Conservation (phyloP, 2,797 vertebrate species). For the Allobates femoralis region DNA sequence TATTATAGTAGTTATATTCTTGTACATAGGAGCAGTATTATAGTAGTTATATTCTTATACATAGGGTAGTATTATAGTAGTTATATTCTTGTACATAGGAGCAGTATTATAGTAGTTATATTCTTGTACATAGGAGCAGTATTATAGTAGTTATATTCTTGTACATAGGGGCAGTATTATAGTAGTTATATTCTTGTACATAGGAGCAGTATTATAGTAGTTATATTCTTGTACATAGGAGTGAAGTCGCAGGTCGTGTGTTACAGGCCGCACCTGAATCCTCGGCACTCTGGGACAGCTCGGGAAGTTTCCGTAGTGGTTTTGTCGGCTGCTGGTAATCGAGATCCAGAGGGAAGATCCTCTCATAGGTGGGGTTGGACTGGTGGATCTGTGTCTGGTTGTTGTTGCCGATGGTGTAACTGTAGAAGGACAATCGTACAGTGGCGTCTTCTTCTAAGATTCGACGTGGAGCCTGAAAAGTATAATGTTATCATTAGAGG, state of each 20-base stretch:
- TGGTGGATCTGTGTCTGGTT: conserved; percentile 85
- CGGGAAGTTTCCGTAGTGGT: conserved; percentile 85
- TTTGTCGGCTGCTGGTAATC: conserved; percentile 88
- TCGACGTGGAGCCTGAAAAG: conserved; percentile 81
- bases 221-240: background rate
- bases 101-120: conserved; percentile 2
- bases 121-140: background rate
- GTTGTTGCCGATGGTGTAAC: conserved; percentile 83
- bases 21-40: conserved; percentile 16
- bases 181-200: background rate
- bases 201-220: background rate
- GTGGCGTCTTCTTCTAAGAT: conserved; percentile 92
- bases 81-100: conserved; percentile 4
- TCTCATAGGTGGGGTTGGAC: conserved; percentile 87
- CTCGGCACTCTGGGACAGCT: conserved; percentile 89
- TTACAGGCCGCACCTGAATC: conserved; percentile 78
- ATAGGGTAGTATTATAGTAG: conserved; percentile 13
- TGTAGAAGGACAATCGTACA: conserved; percentile 87
- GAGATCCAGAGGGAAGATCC: conserved; percentile 87
- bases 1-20: conserved; percentile 21
- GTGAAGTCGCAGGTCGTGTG: background rate
- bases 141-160: conserved; percentile 6
- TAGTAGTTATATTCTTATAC: conserved; percentile 10
- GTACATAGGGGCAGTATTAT: background rate
- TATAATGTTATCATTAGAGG: background rate